Evolutionary conservation across 2,797 vertebrate genomes (phyloP), one percentile per base, ranked within the genome.

Genomic region (Syncerus caffer): DNA sequence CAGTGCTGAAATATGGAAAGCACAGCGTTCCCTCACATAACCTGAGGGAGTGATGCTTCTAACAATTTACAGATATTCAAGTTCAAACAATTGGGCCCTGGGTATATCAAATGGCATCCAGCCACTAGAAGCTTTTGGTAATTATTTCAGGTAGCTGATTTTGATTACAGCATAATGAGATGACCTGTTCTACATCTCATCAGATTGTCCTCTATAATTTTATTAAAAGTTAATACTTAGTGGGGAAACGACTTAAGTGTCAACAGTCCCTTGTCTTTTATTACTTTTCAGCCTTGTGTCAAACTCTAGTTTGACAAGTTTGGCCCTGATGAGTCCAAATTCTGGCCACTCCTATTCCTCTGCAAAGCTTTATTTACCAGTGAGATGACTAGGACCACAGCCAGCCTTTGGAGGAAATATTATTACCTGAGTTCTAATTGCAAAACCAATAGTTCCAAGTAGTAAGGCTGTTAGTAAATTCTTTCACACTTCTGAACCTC

Each of bases 21-120:
- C 89, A 34, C 71, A 94, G 92, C 97, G 47, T 91, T 97, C 71
- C 50, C 93, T 98, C 95, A 97, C 93, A 90, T 98, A 98, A 95
- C 62, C 62, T 91, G 83, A 84, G 47, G 42, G 82, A 96, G 42
- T 85, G 76, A 97, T 96, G 62, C 55, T 91, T 93, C n/a, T 95
- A 84, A 97, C 82, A 96, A 74, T 98, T 98, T 51, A 62, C 16
- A 94, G 1, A 0, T 96, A 93, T 47, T 97, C 29, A 51, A 97
- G 89, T 95, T 98, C 96, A 97, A 98, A 88, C 91, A 78, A 85
- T 74, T 45, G 45, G 93, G 5, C 9, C 17, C 2, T 84, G 21
- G 42, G 12, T 83, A 50, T n/a, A 90, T 64, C 34, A 90, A 82
- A 96, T 92, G 86, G 74, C 84, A 97, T 95, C 90, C 89, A 97